phyloP scores from a whole-genome alignment of 1,140 invertebrate species.

The Scylla paramamosain region DNA sequence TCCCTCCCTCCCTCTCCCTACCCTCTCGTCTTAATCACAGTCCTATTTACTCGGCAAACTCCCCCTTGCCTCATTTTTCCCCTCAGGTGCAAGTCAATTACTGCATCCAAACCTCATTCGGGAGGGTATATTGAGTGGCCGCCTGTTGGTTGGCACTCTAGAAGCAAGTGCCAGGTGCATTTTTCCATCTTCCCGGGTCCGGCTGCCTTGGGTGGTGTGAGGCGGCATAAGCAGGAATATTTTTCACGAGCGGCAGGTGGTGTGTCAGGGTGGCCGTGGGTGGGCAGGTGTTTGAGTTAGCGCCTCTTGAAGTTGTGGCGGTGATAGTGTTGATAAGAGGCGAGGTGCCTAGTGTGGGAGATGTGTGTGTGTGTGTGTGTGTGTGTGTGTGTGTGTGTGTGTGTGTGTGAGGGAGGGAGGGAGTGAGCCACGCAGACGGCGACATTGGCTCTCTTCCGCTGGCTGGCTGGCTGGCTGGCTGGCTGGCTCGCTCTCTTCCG shows the following conservation, averaged over 20 bases:
- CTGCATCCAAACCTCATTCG: background rate
- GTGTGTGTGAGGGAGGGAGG: no score
- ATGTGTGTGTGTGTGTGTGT: background rate
- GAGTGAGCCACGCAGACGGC: no score
- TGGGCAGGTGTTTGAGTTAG: conserved; percentile 37
- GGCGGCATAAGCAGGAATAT: no score
- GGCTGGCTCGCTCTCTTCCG: no score
- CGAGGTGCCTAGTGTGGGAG: background rate
- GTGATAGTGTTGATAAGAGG: conserved; percentile 44
- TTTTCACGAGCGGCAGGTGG: conserved; percentile 27
- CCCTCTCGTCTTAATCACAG: background rate
- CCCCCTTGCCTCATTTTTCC: background rate
- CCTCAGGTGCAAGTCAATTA: background rate
- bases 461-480: no score
- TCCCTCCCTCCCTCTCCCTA: background rate
- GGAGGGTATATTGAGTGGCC: background rate
- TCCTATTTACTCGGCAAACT: background rate
- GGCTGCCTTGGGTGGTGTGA: no score
- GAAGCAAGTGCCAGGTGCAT: background rate
- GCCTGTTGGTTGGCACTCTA: background rate
- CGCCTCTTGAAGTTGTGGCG: conserved; percentile 32
- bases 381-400: no score
- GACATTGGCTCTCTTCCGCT: no score
- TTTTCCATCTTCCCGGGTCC: no score
- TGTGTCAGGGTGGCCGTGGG: background rate